Conservation (phyloP, 2,113 vertebrate genomes). For the Blennius ocellaris region DNA sequence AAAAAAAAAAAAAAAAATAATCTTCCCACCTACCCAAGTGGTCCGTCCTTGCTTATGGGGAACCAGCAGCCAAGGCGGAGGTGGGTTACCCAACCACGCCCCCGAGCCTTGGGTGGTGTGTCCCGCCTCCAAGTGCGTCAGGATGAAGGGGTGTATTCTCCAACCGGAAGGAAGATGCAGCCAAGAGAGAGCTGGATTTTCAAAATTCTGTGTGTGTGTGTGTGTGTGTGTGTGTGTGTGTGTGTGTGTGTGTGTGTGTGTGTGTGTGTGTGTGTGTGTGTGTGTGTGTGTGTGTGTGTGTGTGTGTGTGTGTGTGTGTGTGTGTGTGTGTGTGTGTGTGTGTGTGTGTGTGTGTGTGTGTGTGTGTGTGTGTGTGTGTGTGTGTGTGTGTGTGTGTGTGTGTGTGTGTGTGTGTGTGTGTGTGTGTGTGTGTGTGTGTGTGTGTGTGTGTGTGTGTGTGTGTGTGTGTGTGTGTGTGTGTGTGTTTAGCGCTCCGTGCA, state of each 20-base stretch:
- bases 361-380: slow-evolving; percentile 59
- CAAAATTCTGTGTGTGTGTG: slow-evolving; percentile 22
- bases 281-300: slow-evolving; percentile 43
- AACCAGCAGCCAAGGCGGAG: slow-evolving; percentile 58
- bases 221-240: slow-evolving; percentile 60
- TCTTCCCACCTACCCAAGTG: slow-evolving; percentile 55
- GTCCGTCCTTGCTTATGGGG: slow-evolving; percentile 69
- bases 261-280: slow-evolving; percentile 60
- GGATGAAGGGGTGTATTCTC: slow-evolving; percentile 77
- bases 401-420: slow-evolving; percentile 69
- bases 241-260: slow-evolving; percentile 40
- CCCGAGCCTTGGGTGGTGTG: slow-evolving; percentile 72
- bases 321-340: slow-evolving; percentile 59
- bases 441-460: slow-evolving; percentile 71
- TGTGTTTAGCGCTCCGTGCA: slow-evolving; percentile 73
- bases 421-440: slow-evolving; percentile 84
- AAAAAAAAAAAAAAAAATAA: slow-evolving; percentile 48
- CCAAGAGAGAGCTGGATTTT: slow-evolving; percentile 83
- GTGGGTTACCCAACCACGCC: slow-evolving; percentile 26
- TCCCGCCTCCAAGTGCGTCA: slow-evolving; percentile 73
- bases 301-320: slow-evolving; percentile 54
- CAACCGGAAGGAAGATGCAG: slow-evolving; percentile 77
- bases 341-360: slow-evolving; percentile 40
- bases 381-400: slow-evolving; percentile 43
- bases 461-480: slow-evolving; percentile 53